A percentile compares a stretch with the other conserved stretches of the same genome.
phyloP scores from a whole-genome alignment of 2,113 vertebrate genomes.

The Solenodon paradoxus region DNA sequence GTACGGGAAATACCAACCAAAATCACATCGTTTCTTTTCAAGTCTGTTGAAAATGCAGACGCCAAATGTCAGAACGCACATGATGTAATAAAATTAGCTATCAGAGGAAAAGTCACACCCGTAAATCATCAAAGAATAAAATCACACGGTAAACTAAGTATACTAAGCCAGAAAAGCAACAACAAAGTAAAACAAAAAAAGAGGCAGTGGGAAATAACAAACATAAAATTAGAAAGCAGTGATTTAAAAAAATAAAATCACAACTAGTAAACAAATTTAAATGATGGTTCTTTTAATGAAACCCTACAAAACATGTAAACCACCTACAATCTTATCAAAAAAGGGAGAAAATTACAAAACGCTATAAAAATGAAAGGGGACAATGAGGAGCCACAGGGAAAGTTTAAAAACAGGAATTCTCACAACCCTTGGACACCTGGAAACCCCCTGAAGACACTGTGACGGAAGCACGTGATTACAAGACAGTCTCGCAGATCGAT shows the following conservation, averaged over 20 bases:
- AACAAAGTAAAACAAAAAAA: neutral
- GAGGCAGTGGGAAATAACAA: neutral
- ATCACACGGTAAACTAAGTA: neutral
- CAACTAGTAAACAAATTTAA: neutral
- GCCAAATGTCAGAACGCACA: neutral
- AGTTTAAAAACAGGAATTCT: too few relatives aligned
- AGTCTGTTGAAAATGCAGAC: neutral
- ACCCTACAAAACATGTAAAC: neutral
- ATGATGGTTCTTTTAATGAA: neutral
- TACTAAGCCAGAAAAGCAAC: neutral
- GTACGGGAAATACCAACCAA: neutral
- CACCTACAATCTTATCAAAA: neutral
- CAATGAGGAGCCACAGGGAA: too few relatives aligned
- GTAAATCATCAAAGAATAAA: neutral
- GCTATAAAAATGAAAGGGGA: neutral
- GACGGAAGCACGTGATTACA: too few relatives aligned
- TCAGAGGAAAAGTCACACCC: neutral
- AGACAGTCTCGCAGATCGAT: too few relatives aligned
- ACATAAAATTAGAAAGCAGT: neutral
- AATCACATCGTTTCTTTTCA: neutral
- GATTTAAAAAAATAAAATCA: neutral
- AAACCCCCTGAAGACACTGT: too few relatives aligned
- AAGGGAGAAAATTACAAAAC: neutral
- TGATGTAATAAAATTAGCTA: neutral
- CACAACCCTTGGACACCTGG: too few relatives aligned